Evolutionary conservation across 2,113 vertebrate species (phyloP).

Genomic region (Pachycephala philippinensis): DNA sequence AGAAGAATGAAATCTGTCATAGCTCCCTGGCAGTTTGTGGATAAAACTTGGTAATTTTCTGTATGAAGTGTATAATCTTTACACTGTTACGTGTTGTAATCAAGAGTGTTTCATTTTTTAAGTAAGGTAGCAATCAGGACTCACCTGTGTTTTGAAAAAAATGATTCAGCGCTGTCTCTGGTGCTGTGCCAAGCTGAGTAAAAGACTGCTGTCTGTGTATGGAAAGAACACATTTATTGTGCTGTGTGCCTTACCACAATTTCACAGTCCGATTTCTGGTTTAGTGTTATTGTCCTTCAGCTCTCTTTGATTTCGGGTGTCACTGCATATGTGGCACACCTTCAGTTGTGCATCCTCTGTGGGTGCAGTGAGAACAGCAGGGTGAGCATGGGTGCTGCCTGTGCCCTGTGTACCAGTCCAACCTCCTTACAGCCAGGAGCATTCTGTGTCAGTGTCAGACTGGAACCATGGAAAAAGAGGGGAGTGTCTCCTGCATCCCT

Average conservation of each 20-base stretch:
- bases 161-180: neutral
- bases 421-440: neutral
- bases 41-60: neutral
- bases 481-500: neutral
- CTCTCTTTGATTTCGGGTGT: neutral
- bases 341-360: fast-evolving
- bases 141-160: neutral
- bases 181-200: neutral
- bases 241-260: neutral
- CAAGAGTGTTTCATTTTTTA: neutral
- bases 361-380: neutral
- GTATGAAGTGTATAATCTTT: neutral
- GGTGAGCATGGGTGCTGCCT: neutral
- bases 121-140: neutral
- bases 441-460: neutral
- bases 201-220: fast-evolving
- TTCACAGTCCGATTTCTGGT: neutral
- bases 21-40: neutral
- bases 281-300: fast-evolving
- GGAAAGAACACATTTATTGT: neutral
- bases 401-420: fast-evolving
- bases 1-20: neutral
- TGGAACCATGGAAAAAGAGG: neutral
- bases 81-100: neutral
- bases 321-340: neutral